Evolutionary conservation across 2,797 vertebrate genomes (phyloP).

Genomic region (Mionectes olivaceus): DNA sequence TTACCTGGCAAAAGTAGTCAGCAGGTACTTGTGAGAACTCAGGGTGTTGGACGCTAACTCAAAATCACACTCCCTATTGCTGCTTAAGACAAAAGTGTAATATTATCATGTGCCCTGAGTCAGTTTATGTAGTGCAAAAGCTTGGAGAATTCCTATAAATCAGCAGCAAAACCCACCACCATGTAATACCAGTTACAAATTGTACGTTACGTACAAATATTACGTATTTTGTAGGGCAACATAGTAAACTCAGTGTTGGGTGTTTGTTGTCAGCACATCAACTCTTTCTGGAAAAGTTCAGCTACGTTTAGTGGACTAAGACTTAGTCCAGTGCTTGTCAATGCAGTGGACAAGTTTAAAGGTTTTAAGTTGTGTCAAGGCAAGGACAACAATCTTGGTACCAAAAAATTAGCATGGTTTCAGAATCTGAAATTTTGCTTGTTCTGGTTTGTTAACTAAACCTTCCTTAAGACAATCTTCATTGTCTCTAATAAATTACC

Average conservation of each 20-base stretch:
- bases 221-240: neutral
- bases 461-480: neutral
- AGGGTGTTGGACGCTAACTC: neutral
- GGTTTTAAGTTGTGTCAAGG: neutral
- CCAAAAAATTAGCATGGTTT: neutral
- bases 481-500: neutral
- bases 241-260: neutral
- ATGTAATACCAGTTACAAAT: neutral
- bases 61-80: neutral
- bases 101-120: neutral
- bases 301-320: neutral
- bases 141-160: neutral
- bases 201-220: neutral
- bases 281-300: neutral
- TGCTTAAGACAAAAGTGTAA: neutral
- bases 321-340: neutral
- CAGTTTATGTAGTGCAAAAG: neutral
- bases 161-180: neutral
- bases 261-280: neutral
- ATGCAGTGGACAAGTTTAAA: neutral
- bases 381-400: neutral
- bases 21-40: neutral
- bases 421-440: neutral
- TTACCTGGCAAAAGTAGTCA: neutral
- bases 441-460: neutral